Evolutionary conservation across 2,113 vertebrate genomes (phyloP), one percentile per base, ranked within the genome.

Genomic region (Pagrus major): DNA sequence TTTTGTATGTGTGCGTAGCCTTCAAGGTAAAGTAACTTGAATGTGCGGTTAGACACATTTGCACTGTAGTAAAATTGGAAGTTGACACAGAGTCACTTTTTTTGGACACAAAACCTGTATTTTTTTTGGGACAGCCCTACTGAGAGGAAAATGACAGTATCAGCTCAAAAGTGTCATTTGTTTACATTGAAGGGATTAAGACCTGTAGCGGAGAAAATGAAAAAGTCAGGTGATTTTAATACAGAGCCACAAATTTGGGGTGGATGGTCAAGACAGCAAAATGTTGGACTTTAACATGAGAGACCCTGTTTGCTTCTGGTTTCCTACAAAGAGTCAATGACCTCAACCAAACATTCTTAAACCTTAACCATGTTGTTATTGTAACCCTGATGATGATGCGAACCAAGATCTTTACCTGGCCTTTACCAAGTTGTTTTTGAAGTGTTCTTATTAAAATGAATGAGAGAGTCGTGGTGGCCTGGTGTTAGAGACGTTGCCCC

Each of bases 1-100:
- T 15, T 46, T 20, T 6, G 5, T 35, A 18, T 41, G 20, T 23
- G 20, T 63, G 47, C 70, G n/a, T 9, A 27, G n/a, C n/a, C n/a
- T n/a, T n/a, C 39, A 10, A 2, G 6, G 49, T n/a, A 15, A 58
- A 76, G 29, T 21, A 35, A 67, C 44, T 31, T 59, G 41, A 58
- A 55, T 35, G 37, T 33, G 27, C n/a, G 4, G 61, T 76, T 68
- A 4, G 52, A 41, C 31, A 7, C 60, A 44, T 78, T 70, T 78
- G 21, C 7, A 1, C 9, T 12, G 23, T 47, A 49, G 29, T 47
- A 67, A 12, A 65, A n/a, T n/a, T n/a, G n/a, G n/a, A n/a, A 31
- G 47, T 55, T 44, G 35, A 54, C 33, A 27, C 35, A 64, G 37
- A 41, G 18, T 41, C 2, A 46, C 6, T 1, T 29, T 9, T 75